Percentiles rank a stretch among this genome's conserved stretches.
Conservation (phyloP, 2,888 invertebrate genomes). For the Xestia c-nigrum region DNA sequence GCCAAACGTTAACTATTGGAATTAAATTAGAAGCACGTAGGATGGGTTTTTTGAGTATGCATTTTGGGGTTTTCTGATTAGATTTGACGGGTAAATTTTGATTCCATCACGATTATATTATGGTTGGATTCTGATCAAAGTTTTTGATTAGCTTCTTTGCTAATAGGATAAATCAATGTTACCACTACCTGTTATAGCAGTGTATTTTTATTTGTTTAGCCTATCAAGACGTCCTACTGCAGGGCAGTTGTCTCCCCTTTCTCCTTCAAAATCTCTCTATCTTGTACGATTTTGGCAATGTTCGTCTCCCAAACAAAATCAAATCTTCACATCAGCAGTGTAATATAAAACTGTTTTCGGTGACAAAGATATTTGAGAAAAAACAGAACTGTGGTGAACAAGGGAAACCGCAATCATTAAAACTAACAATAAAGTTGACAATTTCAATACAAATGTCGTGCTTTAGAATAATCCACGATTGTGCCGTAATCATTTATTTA, state of each 20-base stretch:
- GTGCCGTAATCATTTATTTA: slow-evolving; percentile 45
- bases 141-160: background rate
- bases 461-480: slow-evolving; percentile 39
- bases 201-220: background rate
- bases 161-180: background rate
- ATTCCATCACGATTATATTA: background rate
- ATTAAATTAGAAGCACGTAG: background rate
- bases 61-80: background rate
- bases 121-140: background rate
- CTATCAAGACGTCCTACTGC: background rate
- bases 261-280: background rate
- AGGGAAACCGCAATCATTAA: background rate
- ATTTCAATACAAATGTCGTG: slow-evolving; percentile 5
- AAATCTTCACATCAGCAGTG: background rate
- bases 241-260: background rate
- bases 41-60: background rate
- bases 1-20: slow-evolving; percentile 27
- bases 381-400: background rate
- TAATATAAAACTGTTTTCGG: background rate
- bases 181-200: background rate
- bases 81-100: background rate
- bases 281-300: no score
- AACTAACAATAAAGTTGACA: background rate
- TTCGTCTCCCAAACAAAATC: background rate
- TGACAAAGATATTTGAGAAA: background rate